Conservation (phyloP, 2,113 vertebrate species). For the Neoarius graeffei region DNA sequence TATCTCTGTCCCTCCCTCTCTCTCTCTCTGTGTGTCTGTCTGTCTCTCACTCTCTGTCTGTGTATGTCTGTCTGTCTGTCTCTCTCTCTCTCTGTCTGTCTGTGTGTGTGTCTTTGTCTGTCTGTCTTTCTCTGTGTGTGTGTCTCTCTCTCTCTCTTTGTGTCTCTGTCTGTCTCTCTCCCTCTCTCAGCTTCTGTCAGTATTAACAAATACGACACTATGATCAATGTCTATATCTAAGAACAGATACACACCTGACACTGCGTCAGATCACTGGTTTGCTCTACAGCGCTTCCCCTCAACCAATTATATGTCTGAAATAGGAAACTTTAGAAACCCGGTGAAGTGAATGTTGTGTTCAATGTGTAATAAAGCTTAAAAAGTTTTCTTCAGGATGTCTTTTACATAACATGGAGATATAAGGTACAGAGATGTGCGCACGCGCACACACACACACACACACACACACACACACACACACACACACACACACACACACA, state of each 20-base stretch:
- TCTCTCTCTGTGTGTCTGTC: too few relatives aligned
- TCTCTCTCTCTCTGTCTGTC: too few relatives aligned
- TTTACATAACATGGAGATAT: neutral
- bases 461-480: neutral
- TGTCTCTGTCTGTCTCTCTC: neutral
- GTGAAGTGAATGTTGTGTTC: neutral
- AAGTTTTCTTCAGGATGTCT: neutral
- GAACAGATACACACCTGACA: neutral
- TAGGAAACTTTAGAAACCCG: neutral
- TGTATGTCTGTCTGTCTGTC: too few relatives aligned
- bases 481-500: constrained; percentile 5
- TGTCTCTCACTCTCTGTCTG: too few relatives aligned
- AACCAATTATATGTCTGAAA: neutral
- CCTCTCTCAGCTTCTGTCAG: too few relatives aligned
- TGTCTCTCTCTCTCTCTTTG: too few relatives aligned
- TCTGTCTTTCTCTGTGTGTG: too few relatives aligned
- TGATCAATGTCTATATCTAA: neutral
- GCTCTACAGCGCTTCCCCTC: neutral
- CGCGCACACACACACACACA: neutral
- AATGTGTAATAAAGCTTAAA: constrained; percentile 5
- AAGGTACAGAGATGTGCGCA: neutral
- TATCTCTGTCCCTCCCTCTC: neutral
- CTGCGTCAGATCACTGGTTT: neutral
- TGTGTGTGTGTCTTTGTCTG: too few relatives aligned
- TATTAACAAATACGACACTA: neutral